Evolutionary conservation across 2,113 vertebrate genomes (phyloP).

Genomic region (Cololabis saira): DNA sequence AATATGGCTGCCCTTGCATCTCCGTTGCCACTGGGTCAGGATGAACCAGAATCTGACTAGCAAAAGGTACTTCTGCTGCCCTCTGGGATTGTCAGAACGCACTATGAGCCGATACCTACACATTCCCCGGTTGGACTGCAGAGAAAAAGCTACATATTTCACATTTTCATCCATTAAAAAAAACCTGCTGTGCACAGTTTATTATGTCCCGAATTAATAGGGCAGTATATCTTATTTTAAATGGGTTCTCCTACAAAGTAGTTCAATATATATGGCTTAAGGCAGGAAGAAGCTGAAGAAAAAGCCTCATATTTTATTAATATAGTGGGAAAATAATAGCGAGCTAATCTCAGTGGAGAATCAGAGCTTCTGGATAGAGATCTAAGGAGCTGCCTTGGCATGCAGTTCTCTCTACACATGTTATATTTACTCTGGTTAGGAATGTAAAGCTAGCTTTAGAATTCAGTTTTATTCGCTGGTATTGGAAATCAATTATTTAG

Average conservation of each 20-base stretch:
- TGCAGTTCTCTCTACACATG: constrained; percentile 17
- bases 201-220: neutral
- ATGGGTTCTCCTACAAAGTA: constrained; percentile 2
- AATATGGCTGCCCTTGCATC: constrained; percentile 71
- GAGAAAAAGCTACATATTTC: too few species aligned
- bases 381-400: constrained; percentile 17
- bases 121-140: too few species aligned
- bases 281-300: constrained; percentile 26
- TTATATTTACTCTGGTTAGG: constrained; percentile 27
- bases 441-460: constrained; percentile 5
- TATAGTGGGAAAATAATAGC: constrained; percentile 20
- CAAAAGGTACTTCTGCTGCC: constrained; percentile 46
- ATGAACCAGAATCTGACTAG: constrained; percentile 52
- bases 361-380: constrained; percentile 44
- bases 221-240: constrained; percentile 3
- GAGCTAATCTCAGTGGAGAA: constrained; percentile 44
- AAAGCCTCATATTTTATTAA: constrained; percentile 48
- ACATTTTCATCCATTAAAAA: too few species aligned
- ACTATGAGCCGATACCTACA: neutral
- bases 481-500: neutral
- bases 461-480: neutral
- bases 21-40: constrained; percentile 71
- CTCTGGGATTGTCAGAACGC: neutral
- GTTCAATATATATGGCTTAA: constrained; percentile 12
- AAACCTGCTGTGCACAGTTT: neutral